A percentile compares a stretch with the other conserved stretches of the same genome.
These are phyloP conservation scores for Lasioglossum zephyrum DNA, from an alignment of 2,888 invertebrate species.

Conservation along the genomic window DNA sequence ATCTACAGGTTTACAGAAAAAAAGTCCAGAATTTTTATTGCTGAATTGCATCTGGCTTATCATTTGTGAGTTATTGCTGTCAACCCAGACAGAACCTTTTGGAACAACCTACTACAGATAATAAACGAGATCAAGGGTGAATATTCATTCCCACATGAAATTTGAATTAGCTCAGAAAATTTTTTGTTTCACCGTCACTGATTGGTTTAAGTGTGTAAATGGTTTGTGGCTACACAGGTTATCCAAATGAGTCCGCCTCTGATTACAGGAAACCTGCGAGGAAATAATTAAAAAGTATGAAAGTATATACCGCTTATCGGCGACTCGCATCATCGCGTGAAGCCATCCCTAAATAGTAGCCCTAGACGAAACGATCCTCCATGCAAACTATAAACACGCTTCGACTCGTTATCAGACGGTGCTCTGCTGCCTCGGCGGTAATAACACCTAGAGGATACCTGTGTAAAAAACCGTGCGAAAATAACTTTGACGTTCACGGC, in stretches of 20 bases:
- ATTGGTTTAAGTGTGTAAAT: neutral
- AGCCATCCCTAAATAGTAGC: neutral
- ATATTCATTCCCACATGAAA: too few species aligned
- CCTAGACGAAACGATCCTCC: neutral
- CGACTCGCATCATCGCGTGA: neutral
- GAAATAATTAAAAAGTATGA: neutral
- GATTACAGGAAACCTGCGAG: neutral
- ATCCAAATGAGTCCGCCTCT: neutral
- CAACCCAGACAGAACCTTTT: too few species aligned
- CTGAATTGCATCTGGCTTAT: too few species aligned
- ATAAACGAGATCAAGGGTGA: too few species aligned
- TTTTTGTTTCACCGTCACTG: too few species aligned
- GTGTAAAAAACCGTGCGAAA: conserved; percentile 23
- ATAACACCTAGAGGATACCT: conserved; percentile 7
- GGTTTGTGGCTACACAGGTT: neutral
- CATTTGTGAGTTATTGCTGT: too few species aligned
- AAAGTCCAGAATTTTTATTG: too few species aligned
- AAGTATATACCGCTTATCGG: neutral
- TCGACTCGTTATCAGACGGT: conserved; percentile 8
- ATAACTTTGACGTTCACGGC: conserved; percentile 20
- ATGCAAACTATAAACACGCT: conserved; percentile 23
- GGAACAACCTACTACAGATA: too few species aligned
- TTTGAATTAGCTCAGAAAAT: too few species aligned
- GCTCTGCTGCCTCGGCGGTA: neutral
- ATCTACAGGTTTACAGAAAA: too few species aligned